A percentile compares a stretch with the other conserved stretches of the same genome.
phyloP scores from a whole-genome alignment of 23 tunicate species.

The Ascidia mentula region DNA sequence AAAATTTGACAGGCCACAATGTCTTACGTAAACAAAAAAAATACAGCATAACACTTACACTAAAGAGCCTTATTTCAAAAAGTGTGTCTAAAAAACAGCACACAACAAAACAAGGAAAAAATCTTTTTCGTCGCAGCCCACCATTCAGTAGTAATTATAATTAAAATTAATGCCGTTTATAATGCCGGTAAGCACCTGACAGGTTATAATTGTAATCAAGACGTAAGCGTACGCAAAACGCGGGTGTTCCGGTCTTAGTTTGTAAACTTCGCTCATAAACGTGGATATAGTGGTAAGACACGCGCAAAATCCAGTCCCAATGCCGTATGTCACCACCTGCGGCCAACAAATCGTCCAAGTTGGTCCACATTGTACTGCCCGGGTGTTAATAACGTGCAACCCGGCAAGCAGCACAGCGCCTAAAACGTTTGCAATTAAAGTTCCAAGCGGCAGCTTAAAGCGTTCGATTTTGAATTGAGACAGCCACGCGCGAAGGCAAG shows the following conservation, averaged over 20 bases:
- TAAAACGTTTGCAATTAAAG: constrained; percentile 26
- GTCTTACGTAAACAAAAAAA: too few species aligned
- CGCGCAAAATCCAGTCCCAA: constrained; percentile 77
- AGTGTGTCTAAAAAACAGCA: too few species aligned
- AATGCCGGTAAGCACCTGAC: constrained; percentile 46
- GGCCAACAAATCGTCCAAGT: constrained; percentile 38
- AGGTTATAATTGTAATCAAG: constrained; percentile 43
- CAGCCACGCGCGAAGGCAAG: constrained; percentile 28
- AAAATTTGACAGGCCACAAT: too few species aligned
- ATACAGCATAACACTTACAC: too few species aligned
- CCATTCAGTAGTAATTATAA: neutral
- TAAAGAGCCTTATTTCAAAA: too few species aligned
- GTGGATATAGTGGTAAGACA: constrained; percentile 84
- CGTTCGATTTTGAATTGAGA: constrained; percentile 22
- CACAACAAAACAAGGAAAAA: neutral
- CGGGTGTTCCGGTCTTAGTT: constrained; percentile 38
- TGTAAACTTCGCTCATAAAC: constrained; percentile 57
- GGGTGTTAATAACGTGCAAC: constrained; percentile 31
- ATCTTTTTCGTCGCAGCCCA: too few species aligned
- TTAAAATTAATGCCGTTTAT: constrained; percentile 70
- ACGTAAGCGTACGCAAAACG: constrained; percentile 56
- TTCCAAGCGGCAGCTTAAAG: constrained; percentile 43
- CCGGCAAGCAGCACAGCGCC: constrained; percentile 39
- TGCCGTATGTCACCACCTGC: constrained; percentile 29
- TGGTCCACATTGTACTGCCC: constrained; percentile 11